Conservation (phyloP, 92 coral and sea anemone species). For the Bergia puertoricense region DNA sequence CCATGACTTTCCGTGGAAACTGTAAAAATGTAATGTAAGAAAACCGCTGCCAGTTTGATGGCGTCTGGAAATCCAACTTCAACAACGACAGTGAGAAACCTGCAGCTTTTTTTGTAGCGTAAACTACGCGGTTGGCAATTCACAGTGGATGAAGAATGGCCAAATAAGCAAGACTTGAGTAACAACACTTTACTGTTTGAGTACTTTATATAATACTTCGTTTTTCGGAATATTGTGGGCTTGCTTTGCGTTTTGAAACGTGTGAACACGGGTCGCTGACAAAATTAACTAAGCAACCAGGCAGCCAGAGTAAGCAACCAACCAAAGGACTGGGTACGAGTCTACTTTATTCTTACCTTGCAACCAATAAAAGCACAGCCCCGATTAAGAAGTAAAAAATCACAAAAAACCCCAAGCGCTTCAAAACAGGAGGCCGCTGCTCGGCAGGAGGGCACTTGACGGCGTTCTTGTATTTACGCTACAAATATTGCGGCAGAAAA, state of each 20-base stretch:
- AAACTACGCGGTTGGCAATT: not conserved
- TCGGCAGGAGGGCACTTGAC: slow-evolving; percentile 31
- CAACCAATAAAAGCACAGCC: slow-evolving; percentile 3
- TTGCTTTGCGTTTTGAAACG: not conserved
- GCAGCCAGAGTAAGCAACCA: not conserved
- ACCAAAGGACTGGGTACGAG: not conserved
- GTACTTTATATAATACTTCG: not conserved
- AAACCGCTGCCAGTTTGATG: too few species aligned
- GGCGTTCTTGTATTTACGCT: slow-evolving; percentile 35
- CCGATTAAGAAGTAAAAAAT: not conserved
- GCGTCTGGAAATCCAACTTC: too few species aligned
- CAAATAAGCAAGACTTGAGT: too few species aligned
- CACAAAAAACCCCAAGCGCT: not conserved
- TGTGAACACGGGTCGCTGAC: not conserved
- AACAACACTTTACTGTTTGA: too few species aligned
- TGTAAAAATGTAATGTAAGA: too few species aligned
- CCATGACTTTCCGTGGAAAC: too few species aligned
- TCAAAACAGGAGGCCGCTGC: not conserved
- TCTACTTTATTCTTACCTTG: slow-evolving; percentile 1
- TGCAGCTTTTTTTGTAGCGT: too few species aligned
- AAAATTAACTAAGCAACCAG: too few species aligned
- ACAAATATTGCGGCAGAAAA: not conserved
- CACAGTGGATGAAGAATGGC: not conserved
- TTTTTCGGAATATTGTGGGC: not conserved
- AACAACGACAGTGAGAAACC: too few species aligned